These are phyloP conservation scores for Parthenolecanium corni DNA, from an alignment of 2,888 invertebrate species.

Conservation along the genomic window DNA sequence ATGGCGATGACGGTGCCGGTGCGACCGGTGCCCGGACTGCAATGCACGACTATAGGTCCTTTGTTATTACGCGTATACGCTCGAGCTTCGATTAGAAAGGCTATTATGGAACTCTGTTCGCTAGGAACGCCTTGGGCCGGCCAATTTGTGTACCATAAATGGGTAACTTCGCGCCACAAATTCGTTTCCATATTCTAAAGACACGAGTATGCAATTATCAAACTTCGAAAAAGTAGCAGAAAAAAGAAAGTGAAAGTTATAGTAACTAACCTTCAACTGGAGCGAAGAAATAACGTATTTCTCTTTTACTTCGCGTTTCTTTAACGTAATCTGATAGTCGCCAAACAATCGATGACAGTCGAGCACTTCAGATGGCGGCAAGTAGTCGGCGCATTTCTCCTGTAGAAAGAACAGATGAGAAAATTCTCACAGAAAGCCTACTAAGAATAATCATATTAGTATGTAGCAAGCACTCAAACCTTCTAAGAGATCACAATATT, in stretches of 20 bases:
- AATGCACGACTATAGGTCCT: constrained; percentile 68
- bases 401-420: not conserved
- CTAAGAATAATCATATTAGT: too few species aligned
- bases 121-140: constrained; percentile 75
- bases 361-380: constrained; percentile 81
- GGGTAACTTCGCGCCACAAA: constrained; percentile 73
- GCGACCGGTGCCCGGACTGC: constrained; percentile 81
- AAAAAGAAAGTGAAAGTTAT: not conserved
- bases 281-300: constrained; percentile 81
- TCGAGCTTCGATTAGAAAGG: constrained; percentile 76
- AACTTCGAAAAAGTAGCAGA: not conserved
- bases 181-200: constrained; percentile 60
- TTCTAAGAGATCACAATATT: too few species aligned
- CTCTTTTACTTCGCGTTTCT: constrained; percentile 78
- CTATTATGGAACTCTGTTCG: constrained; percentile 71
- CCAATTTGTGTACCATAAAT: constrained; percentile 88
- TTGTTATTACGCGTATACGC: constrained; percentile 42
- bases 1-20: constrained; percentile 73
- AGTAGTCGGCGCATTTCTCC: constrained; percentile 83
- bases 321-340: constrained; percentile 75
- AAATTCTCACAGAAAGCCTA: too few species aligned
- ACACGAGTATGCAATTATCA: constrained; percentile 34
- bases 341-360: constrained; percentile 79
- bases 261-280: constrained; percentile 54
- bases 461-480: too few species aligned